Evolutionary conservation across 2,797 vertebrate genomes (phyloP), one percentile per base, ranked within the genome.

Genomic region (Hippopotamyrus pictus): DNA sequence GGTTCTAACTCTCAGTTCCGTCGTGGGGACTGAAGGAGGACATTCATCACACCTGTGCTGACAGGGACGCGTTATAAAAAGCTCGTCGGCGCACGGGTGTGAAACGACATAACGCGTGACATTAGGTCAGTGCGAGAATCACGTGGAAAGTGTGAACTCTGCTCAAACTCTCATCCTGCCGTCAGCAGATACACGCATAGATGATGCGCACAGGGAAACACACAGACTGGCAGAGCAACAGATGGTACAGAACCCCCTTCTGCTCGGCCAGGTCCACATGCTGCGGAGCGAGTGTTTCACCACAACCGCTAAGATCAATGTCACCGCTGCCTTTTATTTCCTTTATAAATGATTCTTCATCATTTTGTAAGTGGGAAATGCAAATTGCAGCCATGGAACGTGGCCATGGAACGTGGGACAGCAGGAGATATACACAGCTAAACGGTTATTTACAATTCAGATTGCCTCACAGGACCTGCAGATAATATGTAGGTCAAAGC

Each of bases 341-440:
- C 12, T 41, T 82, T 41, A 87, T 59, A 57, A 87, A 79, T 59
- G 22, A 73, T 50, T 48, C 62, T 62, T 48, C 62, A 69, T 41
- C 25, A 44, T 91, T 89, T 82, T 62, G 82, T 51, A 65, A 86
- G 82, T 29, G 12, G 59, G 33, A 65, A 65, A 88, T 89, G 62
- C 84, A 83, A 89, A 89, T 89, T 50, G 84, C 9, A 89, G 50
- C 59, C 54, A n/a, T 57, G 54, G 54, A 57, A n/a, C 11, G 54
- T 73, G 57, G 59, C 14, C 62, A 33, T 1, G 7, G 48, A 89
- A 79, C 50, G 86, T 89, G 48, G 73, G 88, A 51, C 84, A 84
- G 33, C 33, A 29, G 79, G 87, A 44, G 22, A 50, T 59, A 50
- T 11, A 82, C 69, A 83, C 53, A 5, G 65, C 69, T 73, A 44